Evolutionary conservation across 53 echinoderm and acorn worm genomes (phyloP).

Genomic region (Mesocentrotus franciscanus): DNA sequence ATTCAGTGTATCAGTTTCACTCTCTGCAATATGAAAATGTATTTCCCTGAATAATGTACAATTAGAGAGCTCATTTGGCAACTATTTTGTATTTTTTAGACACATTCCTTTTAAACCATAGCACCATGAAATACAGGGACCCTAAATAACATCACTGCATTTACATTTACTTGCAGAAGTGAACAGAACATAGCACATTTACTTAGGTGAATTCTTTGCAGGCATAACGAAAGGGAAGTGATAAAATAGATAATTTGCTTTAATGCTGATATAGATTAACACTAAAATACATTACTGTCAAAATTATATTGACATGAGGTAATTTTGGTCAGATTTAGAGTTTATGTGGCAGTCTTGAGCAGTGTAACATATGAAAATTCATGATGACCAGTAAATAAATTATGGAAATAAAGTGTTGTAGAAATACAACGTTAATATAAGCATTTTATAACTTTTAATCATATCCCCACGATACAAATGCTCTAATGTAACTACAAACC

Average conservation of each 20-base stretch:
- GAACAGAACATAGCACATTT: not conserved
- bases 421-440: not conserved
- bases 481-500: too few species aligned
- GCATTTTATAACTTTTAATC: too few species aligned
- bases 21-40: not conserved
- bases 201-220: not conserved
- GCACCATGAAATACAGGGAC: not conserved
- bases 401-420: not conserved
- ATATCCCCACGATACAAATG: too few species aligned
- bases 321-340: not conserved
- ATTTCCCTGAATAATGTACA: conserved; percentile 22
- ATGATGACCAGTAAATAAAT: not conserved
- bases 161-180: not conserved
- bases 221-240: not conserved
- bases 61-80: not conserved
- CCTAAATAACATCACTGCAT: not conserved
- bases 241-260: not conserved
- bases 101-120: conserved; percentile 15
- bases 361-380: not conserved
- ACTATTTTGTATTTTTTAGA: conserved; percentile 13
- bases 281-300: not conserved
- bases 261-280: not conserved
- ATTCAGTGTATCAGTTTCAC: not conserved
- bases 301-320: not conserved
- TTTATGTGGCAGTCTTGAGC: not conserved